Evolutionary conservation across 2,888 invertebrate species (phyloP), one percentile per base, ranked within the genome.

Genomic region (Argyresthia albistria): DNA sequence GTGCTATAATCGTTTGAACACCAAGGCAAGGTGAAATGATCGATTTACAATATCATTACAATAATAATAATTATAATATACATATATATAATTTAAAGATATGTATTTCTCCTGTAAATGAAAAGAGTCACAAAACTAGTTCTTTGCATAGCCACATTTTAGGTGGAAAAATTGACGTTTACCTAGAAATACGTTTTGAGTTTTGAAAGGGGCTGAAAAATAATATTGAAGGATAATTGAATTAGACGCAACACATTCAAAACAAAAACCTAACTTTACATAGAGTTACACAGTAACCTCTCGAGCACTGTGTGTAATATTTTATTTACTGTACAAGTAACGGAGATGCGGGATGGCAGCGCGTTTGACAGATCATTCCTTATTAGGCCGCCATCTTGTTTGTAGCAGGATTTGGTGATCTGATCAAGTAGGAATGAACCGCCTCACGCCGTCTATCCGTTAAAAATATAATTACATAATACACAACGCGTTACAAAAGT

Each of bases 11-110:
- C 76, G 64, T 35, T 11, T 78, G 78, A 84, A 86, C 87, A 86
- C 84, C 79, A 86, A 87, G 88, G 86, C 87, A 82, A 80, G 80
- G 82, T 81, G 82, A 79, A 69, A 72, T 69, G 70, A 76, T 76
- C 60, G 60, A 66, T 66, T 69, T 64, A 65, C 65, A 71, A 70
- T 68, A 67, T 63, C 63, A 68, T 65, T 62, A 62, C 62, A 66
- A 70, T 72, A 73, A 62, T 64, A 70, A 66, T 69, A 25, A 72
- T 74, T 69, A 69, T 67, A 63, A 75, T 70, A 69, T 67, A 63
- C 67, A 67, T 69, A 71, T 67, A 69, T 77, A 81, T 80, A 80
- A 72, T 77, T 76, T 75, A 78, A 80, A 83, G 86, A 87, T 87
- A 87, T 87, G 86, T 86, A 81, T 78, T 70, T 76, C 67, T 72